Evolutionary conservation across 2,797 vertebrate genomes (phyloP), one percentile per base, ranked within the genome.

Genomic region (Octomys mimax): DNA sequence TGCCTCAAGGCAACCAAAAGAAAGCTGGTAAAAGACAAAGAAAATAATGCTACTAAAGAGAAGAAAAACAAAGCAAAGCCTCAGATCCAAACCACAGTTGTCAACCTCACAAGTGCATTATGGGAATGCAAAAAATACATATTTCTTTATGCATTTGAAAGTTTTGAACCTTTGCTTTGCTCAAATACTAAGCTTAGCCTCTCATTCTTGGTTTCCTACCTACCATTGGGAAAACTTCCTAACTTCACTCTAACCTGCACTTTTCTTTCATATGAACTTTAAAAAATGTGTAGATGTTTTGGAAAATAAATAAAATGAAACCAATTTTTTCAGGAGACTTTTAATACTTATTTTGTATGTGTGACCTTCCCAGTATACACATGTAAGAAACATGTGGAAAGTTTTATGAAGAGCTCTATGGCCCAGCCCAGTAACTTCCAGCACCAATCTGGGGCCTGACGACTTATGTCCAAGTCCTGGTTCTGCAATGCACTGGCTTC

Each of bases 191-290:
- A 88, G 54, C 73, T 83, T 24, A 39, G 14, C 70, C 80, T 84
- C 68, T 82, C 61, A 49, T 39, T 92, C 42, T 77, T 68, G n/a
- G 26, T 64, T 13, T 52, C 6, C 5, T 64, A 52, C 2, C 33
- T 24, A 68, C 36, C 54, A 59, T 5, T 46, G 28, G 24, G 14
- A 14, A 87, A 78, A 92, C 61, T 80, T 39, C 68, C 8, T 36
- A 28, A 16, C 5, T 3, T 14, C 16, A 42, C 36, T 75, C 0
- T 3, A 5, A 31, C 0, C 28, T 14, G 4, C 14, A 22, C 14
- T n/a, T 52, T 83, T 19, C 24, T 31, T 82, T 87, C 26, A 33
- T 28, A 49, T 2, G 31, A 4, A 79, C 54, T 82, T 94, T 79
- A 86, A 80, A 49, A 49, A 66, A 46, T 2, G 64, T 28, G 16